Percentiles rank a stretch among this genome's conserved stretches.
phyloP scores from a whole-genome alignment of 2,888 invertebrate genomes.

The Philonicus albiceps region DNA sequence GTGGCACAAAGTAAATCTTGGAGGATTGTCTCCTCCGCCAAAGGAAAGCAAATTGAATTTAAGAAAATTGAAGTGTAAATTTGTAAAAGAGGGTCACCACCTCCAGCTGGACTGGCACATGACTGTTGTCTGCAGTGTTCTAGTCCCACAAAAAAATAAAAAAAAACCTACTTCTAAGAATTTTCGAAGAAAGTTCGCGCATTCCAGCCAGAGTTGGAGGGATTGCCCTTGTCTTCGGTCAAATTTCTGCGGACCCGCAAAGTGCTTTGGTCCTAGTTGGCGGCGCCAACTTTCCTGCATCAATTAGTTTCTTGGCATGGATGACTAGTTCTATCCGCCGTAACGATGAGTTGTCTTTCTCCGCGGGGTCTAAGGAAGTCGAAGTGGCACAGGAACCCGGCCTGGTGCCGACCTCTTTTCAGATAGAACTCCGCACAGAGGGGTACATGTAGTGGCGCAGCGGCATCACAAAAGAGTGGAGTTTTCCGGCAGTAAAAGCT shows the following conservation, averaged over 20 bases:
- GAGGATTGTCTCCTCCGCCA: neutral
- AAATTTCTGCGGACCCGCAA: neutral
- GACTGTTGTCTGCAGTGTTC: neutral
- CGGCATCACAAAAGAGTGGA: neutral
- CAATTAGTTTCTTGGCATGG: conserved; percentile 27
- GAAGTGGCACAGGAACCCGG: neutral
- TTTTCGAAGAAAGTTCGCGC: neutral
- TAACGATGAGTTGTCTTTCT: neutral
- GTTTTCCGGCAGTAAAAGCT: neutral
- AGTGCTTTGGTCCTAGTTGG: neutral
- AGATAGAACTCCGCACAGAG: neutral
- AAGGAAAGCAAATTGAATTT: neutral
- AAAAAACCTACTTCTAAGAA: neutral
- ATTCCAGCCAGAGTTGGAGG: neutral
- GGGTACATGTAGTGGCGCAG: neutral
- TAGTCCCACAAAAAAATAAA: neutral
- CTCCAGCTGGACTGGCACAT: neutral
- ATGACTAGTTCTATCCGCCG: neutral
- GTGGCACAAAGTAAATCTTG: neutral
- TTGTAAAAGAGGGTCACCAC: neutral
- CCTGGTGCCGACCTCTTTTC: neutral
- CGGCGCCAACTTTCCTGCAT: conserved; percentile 24
- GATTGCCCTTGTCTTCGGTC: neutral
- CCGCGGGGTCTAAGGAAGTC: neutral
- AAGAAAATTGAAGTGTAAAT: neutral